These are phyloP conservation scores for Dryococelus australis DNA, from an alignment of 2,888 invertebrate genomes.

Conservation along the genomic window DNA sequence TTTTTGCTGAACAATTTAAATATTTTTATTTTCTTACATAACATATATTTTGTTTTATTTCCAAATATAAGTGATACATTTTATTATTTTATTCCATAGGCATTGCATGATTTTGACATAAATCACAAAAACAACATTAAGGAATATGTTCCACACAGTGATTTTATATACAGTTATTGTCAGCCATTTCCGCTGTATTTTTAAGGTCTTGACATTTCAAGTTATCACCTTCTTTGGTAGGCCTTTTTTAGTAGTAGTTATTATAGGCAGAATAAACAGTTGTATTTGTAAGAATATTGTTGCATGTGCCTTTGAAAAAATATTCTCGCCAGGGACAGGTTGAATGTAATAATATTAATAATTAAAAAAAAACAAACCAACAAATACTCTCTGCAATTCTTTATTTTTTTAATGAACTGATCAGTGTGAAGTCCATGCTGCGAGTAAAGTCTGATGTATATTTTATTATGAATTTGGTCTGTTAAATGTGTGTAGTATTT, in stretches of 20 bases:
- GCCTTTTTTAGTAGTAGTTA: neutral
- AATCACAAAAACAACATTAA: neutral
- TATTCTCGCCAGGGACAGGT: neutral
- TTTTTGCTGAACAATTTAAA: neutral
- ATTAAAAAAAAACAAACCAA: neutral
- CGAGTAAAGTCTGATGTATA: conserved; percentile 1
- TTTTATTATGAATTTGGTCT: neutral
- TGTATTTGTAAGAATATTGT: conserved; percentile 16
- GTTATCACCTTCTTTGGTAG: neutral
- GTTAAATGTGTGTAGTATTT: neutral
- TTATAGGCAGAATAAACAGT: neutral
- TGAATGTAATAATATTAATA: no score
- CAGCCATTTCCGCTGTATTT: neutral
- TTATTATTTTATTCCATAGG: neutral
- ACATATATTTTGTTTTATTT: no score
- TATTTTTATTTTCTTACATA: neutral
- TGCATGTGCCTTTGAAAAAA: neutral
- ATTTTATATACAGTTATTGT: no score
- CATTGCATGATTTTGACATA: neutral
- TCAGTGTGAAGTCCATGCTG: neutral
- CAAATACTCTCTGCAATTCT: neutral
- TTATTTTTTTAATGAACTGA: neutral
- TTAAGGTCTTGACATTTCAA: neutral
- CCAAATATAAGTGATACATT: neutral
- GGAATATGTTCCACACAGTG: no score